phyloP scores from a whole-genome alignment of 2,797 vertebrate genomes.

The Sebastes vulpes region DNA sequence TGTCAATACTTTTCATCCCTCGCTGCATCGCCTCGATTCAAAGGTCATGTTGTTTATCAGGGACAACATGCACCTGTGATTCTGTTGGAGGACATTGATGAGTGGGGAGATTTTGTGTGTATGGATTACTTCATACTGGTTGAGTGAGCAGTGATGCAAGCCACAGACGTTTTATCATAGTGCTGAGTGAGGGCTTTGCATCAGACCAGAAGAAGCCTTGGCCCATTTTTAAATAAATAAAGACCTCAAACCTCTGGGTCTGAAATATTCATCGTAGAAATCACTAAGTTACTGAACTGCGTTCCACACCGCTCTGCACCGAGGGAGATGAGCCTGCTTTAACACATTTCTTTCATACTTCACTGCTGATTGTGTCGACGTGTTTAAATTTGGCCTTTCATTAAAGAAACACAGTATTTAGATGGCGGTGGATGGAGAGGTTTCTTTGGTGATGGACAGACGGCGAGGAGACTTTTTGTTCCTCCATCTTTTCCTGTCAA shows the following conservation, averaged over 20 bases:
- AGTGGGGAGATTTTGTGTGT: not conserved
- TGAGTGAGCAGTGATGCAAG: conserved; percentile 44
- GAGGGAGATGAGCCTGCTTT: conserved; percentile 33
- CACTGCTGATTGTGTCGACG: not conserved
- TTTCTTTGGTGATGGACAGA: not conserved
- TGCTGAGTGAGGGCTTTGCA: conserved; percentile 66
- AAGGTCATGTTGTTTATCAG: conserved; percentile 70
- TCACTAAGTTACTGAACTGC: conserved; percentile 61
- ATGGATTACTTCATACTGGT: conserved; percentile 16
- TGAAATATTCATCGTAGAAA: conserved; percentile 83
- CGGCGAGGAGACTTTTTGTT: not conserved
- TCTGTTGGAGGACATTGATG: conserved; percentile 28
- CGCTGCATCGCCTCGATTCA: conserved; percentile 55
- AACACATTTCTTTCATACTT: conserved; percentile 18
- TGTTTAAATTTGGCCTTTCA: conserved; percentile 19
- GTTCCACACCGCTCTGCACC: conserved; percentile 8
- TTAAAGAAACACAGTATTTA: conserved; percentile 1
- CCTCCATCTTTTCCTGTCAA: conserved; percentile 23
- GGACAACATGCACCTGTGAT: conserved; percentile 46
- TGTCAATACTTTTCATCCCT: conserved; percentile 72
- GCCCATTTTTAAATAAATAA: conserved; percentile 81
- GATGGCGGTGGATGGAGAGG: not conserved
- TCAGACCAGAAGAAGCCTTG: conserved; percentile 62
- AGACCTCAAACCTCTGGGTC: conserved; percentile 58
- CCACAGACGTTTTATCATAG: conserved; percentile 35